Percentiles rank a stretch among this genome's conserved stretches.
These are phyloP conservation scores for Mantis religiosa DNA, from an alignment of 2,888 invertebrate genomes.

Conservation along the genomic window DNA sequence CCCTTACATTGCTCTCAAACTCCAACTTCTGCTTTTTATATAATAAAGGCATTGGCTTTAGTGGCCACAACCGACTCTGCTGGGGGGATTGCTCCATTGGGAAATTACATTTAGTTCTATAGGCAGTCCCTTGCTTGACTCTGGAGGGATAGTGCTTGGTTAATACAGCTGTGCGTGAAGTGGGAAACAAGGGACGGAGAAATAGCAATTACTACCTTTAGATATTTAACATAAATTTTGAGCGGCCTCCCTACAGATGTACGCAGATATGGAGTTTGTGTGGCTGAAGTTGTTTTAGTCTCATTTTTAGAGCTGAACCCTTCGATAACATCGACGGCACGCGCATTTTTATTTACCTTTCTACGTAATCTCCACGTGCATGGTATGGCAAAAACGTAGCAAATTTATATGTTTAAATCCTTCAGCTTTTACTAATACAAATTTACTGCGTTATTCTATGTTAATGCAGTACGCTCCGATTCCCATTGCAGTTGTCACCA, in stretches of 20 bases:
- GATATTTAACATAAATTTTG: background rate
- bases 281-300: background rate
- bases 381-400: background rate
- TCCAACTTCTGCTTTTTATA: constrained; percentile 8
- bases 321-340: background rate
- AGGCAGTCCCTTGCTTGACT: background rate
- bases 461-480: no score
- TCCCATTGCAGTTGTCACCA: no score
- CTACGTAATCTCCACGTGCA: background rate
- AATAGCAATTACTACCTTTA: background rate
- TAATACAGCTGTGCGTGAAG: background rate
- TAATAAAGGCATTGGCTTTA: constrained; percentile 20
- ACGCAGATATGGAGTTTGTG: background rate
- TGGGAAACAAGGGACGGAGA: background rate
- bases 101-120: constrained; percentile 22
- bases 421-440: background rate
- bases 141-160: background rate
- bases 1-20: background rate
- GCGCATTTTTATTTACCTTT: background rate
- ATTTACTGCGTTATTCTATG: no score
- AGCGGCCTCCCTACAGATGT: background rate
- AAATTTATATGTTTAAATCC: background rate
- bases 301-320: background rate
- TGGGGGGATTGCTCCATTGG: constrained; percentile 22
- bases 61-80: constrained; percentile 8